These are phyloP conservation scores for Nipponia nippon DNA, from an alignment of 2,113 vertebrate genomes.

Conservation along the genomic window DNA sequence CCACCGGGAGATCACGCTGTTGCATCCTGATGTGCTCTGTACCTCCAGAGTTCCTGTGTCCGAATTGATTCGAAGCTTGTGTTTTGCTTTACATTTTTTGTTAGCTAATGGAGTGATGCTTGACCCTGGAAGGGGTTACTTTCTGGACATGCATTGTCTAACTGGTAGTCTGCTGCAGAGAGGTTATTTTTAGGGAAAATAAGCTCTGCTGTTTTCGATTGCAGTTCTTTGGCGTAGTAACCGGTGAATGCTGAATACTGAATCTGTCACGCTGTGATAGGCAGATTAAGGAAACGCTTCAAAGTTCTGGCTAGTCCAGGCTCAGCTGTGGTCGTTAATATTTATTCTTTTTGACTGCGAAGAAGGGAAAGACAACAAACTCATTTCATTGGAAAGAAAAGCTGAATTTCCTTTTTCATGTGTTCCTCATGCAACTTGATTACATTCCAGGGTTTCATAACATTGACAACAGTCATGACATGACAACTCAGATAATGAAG, in stretches of 20 bases:
- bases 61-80: background rate
- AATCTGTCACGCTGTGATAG: background rate
- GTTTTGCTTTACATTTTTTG: background rate
- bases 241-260: background rate
- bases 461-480: background rate
- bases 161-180: background rate
- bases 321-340: background rate
- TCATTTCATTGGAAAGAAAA: background rate
- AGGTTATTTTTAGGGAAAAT: constrained; percentile 1
- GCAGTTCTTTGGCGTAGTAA: background rate
- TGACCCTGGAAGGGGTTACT: background rate
- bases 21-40: background rate
- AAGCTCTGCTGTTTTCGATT: background rate
- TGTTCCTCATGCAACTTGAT: background rate
- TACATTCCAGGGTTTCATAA: background rate
- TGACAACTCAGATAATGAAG: background rate
- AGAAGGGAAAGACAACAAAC: background rate
- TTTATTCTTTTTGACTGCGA: background rate
- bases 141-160: background rate
- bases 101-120: background rate
- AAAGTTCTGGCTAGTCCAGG: background rate
- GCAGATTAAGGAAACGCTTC: background rate
- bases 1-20: background rate
- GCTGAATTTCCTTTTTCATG: background rate
- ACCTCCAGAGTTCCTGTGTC: background rate